Conservation (phyloP, 2,797 vertebrate species). For the Picus viridis region DNA sequence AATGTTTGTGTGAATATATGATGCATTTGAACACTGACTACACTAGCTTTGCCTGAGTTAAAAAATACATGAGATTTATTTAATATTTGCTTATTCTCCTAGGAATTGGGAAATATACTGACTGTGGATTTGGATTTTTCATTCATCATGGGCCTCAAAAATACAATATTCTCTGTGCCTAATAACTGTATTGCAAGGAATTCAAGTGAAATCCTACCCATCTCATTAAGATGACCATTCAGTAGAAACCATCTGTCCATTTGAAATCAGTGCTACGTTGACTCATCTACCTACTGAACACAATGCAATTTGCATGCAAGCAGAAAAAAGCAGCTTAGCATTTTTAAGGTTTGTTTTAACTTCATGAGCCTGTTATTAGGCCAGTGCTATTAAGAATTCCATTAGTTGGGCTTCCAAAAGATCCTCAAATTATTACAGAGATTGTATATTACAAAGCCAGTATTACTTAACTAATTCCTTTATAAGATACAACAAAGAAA, state of each 20-base stretch:
- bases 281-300: slow-evolving; percentile 60
- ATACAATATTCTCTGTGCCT: not conserved
- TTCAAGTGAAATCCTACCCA: slow-evolving; percentile 44
- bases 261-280: slow-evolving; percentile 34
- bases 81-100: not conserved
- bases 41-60: not conserved
- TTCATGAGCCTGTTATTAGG: slow-evolving; percentile 62
- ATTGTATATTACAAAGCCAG: not conserved
- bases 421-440: not conserved
- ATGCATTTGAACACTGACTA: not conserved
- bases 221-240: slow-evolving; percentile 72
- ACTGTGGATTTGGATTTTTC: not conserved
- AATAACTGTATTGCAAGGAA: slow-evolving; percentile 8
- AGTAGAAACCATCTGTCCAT: slow-evolving; percentile 60
- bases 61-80: not conserved
- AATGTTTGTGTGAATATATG: not conserved
- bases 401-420: slow-evolving; percentile 49
- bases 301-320: slow-evolving; percentile 63
- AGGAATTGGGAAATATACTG: not conserved
- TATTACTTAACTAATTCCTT: not conserved
- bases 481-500: not conserved
- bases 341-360: slow-evolving; percentile 61
- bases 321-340: slow-evolving; percentile 66
- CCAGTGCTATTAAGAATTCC: slow-evolving; percentile 69
- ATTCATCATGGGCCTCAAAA: not conserved